Evolutionary conservation across 2,113 vertebrate species (phyloP).

Genomic region (Apodemus sylvaticus): DNA sequence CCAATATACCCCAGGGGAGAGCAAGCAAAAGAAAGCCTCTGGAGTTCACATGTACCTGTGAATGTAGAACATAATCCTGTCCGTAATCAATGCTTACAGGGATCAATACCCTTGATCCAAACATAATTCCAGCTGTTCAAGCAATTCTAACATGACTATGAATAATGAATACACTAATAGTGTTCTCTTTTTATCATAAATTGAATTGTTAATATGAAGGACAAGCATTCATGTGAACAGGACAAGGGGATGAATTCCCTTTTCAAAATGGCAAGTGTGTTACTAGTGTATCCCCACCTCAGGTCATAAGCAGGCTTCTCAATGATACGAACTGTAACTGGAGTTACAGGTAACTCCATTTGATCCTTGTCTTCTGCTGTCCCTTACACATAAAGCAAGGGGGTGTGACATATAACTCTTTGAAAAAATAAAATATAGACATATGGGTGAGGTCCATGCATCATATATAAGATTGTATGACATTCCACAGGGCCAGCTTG

Average conservation of each 20-base stretch:
- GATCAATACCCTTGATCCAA: background rate
- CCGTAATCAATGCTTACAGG: background rate
- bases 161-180: background rate
- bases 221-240: background rate
- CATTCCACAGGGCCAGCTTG: background rate
- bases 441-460: background rate
- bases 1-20: background rate
- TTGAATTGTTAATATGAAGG: background rate
- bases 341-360: background rate
- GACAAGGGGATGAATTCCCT: background rate
- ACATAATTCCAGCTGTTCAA: constrained; percentile 7
- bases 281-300: background rate
- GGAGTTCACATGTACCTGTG: background rate
- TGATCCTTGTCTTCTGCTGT: background rate
- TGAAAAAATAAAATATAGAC: background rate
- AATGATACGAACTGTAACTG: background rate
- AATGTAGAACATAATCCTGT: background rate
- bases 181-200: background rate
- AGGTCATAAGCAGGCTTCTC: background rate
- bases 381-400: background rate
- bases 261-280: background rate
- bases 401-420: background rate
- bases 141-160: constrained; percentile 5
- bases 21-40: background rate
- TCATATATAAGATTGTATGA: background rate